These are phyloP conservation scores for Scomber japonicus DNA, from an alignment of 2,113 vertebrate species.

Conservation along the genomic window DNA sequence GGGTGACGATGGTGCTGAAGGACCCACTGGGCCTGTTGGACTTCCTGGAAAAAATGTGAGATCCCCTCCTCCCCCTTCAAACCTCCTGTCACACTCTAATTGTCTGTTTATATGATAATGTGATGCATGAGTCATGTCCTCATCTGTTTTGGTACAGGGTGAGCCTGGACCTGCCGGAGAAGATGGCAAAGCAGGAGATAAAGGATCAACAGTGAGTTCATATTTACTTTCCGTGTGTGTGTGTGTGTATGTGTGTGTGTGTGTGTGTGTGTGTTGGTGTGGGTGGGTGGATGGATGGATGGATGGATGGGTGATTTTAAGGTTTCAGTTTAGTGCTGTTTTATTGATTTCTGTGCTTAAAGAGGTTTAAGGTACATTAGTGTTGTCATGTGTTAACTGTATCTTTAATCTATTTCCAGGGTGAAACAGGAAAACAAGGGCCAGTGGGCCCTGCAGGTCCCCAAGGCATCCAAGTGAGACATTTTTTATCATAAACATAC, in stretches of 20 bases:
- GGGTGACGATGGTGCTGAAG: constrained; percentile 82
- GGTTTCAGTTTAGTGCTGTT: not conserved
- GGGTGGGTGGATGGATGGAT: too few species aligned
- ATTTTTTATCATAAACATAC: not conserved
- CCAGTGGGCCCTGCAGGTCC: constrained; percentile 79
- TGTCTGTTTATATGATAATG: not conserved
- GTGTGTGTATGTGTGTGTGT: not conserved
- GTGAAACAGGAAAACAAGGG: constrained; percentile 84
- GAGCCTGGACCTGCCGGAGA: constrained; percentile 77
- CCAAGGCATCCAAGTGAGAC: constrained; percentile 78
- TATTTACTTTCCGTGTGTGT: not conserved
- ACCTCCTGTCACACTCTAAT: too few species aligned
- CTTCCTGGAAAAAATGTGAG: constrained; percentile 84
- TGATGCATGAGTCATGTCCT: not conserved
- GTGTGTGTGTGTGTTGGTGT: too few species aligned
- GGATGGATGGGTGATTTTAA: not conserved
- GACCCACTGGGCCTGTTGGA: constrained; percentile 79
- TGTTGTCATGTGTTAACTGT: not conserved
- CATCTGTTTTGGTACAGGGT: constrained; percentile 70
- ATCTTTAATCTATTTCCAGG: constrained; percentile 65
- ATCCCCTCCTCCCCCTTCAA: not conserved
- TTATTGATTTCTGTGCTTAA: not conserved
- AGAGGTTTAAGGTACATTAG: not conserved
- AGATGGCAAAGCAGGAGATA: constrained; percentile 80
- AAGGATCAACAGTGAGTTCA: constrained; percentile 81